Evolutionary conservation across 2,113 vertebrate species (phyloP).

Genomic region (Dipodomys merriami): DNA sequence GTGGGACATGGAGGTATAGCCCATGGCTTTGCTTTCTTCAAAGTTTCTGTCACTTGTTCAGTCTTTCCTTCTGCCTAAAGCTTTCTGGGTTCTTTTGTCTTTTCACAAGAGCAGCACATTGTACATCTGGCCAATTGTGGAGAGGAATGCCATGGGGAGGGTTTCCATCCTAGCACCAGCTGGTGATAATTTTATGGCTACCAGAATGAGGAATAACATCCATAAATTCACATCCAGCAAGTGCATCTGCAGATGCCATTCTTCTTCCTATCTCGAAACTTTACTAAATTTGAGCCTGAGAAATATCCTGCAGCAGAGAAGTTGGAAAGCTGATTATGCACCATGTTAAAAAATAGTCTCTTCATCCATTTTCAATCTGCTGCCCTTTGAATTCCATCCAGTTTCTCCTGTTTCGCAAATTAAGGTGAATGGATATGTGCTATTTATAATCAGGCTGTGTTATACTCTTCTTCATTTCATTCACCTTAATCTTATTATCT

Average conservation of each 20-base stretch:
- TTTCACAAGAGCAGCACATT: conserved; percentile 43
- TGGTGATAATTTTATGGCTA: conserved; percentile 84
- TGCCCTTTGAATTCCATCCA: conserved; percentile 82
- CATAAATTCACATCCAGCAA: conserved; percentile 83
- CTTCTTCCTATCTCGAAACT: conserved; percentile 78
- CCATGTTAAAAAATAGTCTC: conserved; percentile 71
- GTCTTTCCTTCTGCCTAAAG: conserved; percentile 42
- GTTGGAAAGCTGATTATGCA: conserved; percentile 80
- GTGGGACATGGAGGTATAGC: not conserved
- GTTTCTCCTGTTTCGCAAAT: conserved; percentile 78
- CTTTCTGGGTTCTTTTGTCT: conserved; percentile 71
- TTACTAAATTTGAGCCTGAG: conserved; percentile 73
- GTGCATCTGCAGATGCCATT: conserved; percentile 79
- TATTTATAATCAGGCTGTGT: conserved; percentile 71
- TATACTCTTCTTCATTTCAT: conserved; percentile 69
- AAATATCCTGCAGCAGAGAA: conserved; percentile 77
- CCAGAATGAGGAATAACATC: conserved; percentile 82
- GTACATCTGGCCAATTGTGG: conserved; percentile 63
- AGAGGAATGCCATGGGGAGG: conserved; percentile 57
- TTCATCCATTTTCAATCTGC: conserved; percentile 81
- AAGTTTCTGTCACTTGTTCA: not conserved
- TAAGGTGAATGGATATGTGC: conserved; percentile 76
- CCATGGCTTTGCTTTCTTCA: not conserved
- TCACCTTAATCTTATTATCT: conserved; percentile 76
- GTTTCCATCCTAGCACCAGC: conserved; percentile 79